Evolutionary conservation across 2,797 vertebrate species (phyloP), one percentile per base, ranked within the genome.

Genomic region (Borostomias antarcticus): DNA sequence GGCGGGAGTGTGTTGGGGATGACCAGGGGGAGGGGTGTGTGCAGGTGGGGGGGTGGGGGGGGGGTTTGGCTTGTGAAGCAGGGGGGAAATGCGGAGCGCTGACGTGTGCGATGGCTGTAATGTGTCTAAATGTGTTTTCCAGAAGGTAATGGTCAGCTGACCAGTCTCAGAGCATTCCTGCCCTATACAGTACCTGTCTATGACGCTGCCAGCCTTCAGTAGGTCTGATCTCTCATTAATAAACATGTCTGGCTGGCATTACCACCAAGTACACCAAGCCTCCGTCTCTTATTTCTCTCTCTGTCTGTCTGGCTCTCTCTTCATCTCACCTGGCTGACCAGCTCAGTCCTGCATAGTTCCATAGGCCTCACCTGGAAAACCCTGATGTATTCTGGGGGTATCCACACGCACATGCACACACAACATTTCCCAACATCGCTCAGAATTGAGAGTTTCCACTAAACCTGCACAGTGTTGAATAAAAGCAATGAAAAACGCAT

Each of bases 171-270:
- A 43, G n/a, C 40, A 43, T 43, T 15, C 40, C 40, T 43, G n/a
- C n/a, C n/a, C n/a, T 43, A 43, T 43, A 43, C 40, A 43, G 40
- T 43, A 43, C 40, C 40, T 43, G 40, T 43, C 40, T 43, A 13
- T 43, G 40, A 43, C n/a, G 40, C 40, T 43, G n/a, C 3, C 40
- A 43, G 40, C 40, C 15, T 43, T 13, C 37, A 74, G 52, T 74
- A 75, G 64, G 62, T 73, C 65, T 56, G 62, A 65, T 70, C 71
- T 69, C 50, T 33, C 65, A 54, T 65, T 73, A 71, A 79, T 76
- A 79, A 82, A 78, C 68, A 75, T 75, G 68, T 70, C 70, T 72
- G 64, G 48, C 65, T 57, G 64, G 54, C 69, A 53, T 70, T 65
- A 61, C 60, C 61, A 61, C 48, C 32, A 19, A 60, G 5, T 43